Conservation (phyloP, 2,888 invertebrate genomes). For the Mellilla xanthometata region DNA sequence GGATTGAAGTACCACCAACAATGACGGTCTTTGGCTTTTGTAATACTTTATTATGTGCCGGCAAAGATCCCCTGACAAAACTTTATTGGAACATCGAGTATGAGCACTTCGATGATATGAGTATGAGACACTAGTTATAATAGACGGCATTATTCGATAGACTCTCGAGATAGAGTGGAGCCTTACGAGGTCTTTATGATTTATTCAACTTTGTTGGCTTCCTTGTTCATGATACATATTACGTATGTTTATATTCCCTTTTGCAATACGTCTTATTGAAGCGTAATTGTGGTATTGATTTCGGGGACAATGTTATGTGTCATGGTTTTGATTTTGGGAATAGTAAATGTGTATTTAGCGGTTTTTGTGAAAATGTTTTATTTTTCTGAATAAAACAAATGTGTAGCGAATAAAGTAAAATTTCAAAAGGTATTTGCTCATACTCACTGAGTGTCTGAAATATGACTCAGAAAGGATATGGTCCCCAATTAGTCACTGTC, state of each 20-base stretch:
- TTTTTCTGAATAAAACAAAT: no score
- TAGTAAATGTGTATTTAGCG: no score
- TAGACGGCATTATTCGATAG: slow-evolving; percentile 57
- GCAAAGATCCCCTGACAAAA: slow-evolving; percentile 80
- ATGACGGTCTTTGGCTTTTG: slow-evolving; percentile 82
- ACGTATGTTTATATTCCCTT: slow-evolving; percentile 3
- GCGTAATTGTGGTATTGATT: slow-evolving; percentile 20
- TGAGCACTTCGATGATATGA: slow-evolving; percentile 68
- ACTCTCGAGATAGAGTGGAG: slow-evolving; percentile 42
- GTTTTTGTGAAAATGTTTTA: no score
- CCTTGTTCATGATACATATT: slow-evolving; percentile 20
- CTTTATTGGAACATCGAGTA: slow-evolving; percentile 80
- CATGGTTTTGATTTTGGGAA: not conserved
- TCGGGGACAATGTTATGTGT: not conserved
- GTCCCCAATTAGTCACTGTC: slow-evolving; percentile 48
- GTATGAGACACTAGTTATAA: slow-evolving; percentile 66
- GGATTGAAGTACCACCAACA: slow-evolving; percentile 81
- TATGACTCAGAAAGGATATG: no score
- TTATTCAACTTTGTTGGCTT: slow-evolving; percentile 33
- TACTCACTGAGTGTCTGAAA: no score
- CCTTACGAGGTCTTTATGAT: slow-evolving; percentile 32
- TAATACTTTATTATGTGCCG: slow-evolving; percentile 82
- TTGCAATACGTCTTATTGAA: slow-evolving; percentile 14
- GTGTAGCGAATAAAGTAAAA: no score
- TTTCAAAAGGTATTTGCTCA: no score